Conservation (phyloP, 1,140 invertebrate species). For the Zaprionus tsacasi region DNA sequence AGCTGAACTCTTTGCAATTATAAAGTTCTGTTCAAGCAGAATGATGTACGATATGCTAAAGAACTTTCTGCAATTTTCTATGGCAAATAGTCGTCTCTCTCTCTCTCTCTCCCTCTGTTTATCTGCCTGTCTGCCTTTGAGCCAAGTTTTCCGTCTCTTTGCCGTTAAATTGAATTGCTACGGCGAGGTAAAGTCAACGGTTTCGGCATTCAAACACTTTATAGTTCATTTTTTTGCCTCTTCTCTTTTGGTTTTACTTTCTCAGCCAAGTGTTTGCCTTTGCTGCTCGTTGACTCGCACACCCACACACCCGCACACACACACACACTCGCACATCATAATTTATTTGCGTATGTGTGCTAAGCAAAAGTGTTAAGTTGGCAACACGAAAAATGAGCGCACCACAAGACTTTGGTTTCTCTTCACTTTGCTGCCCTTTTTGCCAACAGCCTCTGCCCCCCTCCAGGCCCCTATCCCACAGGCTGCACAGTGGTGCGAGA, state of each 20-base stretch:
- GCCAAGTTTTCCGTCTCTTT: slow-evolving; percentile 19
- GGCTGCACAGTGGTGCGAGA: slow-evolving; percentile 31
- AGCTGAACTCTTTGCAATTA: not conserved
- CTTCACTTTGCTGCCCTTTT: slow-evolving; percentile 11
- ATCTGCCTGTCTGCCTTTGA: not conserved
- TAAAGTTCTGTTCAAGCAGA: accelerated
- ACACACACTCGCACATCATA: slow-evolving; percentile 40
- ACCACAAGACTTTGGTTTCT: slow-evolving; percentile 75
- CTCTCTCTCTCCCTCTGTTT: not conserved
- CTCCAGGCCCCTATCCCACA: not conserved
- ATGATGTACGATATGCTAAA: not conserved
- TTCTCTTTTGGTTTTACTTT: slow-evolving; percentile 31
- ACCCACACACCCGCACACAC: slow-evolving; percentile 31
- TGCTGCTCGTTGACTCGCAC: slow-evolving; percentile 65
- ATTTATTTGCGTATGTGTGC: slow-evolving; percentile 51
- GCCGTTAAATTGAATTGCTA: slow-evolving; percentile 65
- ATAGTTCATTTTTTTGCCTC: slow-evolving; percentile 57
- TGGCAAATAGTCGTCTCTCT: not conserved
- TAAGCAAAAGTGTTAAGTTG: slow-evolving; percentile 80
- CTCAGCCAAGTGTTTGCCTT: slow-evolving; percentile 68
- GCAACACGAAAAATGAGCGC: slow-evolving; percentile 75
- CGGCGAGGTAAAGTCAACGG: slow-evolving; percentile 63
- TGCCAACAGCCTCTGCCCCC: not conserved
- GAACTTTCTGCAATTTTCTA: not conserved
- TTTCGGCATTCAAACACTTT: slow-evolving; percentile 67